Conservation (phyloP, 2,797 vertebrate species). For the Tapera naevia region DNA sequence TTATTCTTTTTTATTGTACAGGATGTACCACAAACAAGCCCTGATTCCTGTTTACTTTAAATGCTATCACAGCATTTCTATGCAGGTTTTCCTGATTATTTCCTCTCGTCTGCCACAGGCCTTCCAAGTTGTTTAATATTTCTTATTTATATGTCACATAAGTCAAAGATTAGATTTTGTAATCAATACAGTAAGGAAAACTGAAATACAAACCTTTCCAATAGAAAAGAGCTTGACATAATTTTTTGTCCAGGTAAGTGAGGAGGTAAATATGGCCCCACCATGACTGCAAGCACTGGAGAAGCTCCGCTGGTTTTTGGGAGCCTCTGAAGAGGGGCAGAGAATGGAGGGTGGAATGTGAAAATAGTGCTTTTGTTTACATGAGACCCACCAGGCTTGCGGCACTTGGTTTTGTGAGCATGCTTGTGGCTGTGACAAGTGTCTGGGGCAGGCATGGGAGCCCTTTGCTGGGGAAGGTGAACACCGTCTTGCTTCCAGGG, state of each 20-base stretch:
- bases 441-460: not conserved
- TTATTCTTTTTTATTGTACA: constrained; percentile 28
- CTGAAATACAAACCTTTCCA: not conserved
- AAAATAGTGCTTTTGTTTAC: not conserved
- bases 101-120: not conserved
- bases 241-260: not conserved
- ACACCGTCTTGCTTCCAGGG: not conserved
- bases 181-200: not conserved
- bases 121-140: not conserved
- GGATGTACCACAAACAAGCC: constrained; percentile 48
- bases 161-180: not conserved
- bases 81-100: not conserved
- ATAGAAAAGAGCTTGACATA: not conserved
- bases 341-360: not conserved
- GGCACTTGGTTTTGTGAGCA: not conserved
- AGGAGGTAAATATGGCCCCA: not conserved
- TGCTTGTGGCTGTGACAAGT: fast-evolving
- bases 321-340: not conserved
- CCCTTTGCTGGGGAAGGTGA: not conserved
- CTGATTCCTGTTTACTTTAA: constrained; percentile 54
- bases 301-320: not conserved
- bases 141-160: not conserved
- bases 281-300: not conserved
- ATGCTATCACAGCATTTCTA: not conserved
- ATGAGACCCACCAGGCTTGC: not conserved